Evolutionary conservation across 2,797 vertebrate species (phyloP), one percentile per base, ranked within the genome.

Genomic region (Enteromius afrohamiltoni): DNA sequence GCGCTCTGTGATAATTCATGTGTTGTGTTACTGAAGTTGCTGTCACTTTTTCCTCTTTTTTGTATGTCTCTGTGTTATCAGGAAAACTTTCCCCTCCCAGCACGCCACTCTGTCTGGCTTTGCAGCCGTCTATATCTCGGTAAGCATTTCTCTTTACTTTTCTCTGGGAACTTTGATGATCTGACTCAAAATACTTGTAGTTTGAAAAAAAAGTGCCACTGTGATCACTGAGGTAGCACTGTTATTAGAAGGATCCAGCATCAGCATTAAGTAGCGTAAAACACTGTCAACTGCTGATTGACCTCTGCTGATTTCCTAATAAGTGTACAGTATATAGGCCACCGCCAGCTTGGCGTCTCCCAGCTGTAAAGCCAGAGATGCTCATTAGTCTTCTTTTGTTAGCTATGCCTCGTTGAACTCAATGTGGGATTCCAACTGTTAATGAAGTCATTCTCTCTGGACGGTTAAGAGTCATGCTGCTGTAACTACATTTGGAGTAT

Each of bases 81-180:
- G 98, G 95, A 99, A 99, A 94, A 98, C 97, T 0, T 99, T 99
- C 91, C 98, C 98, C 0, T 99, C 98, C 77, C 97, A 99, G 93
- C 98, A 99, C 31, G 97, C 98, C 67, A 99, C 98, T 0, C 95
- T 99, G 74, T 98, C 98, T 0, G 97, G 98, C 88, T 99, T 99
- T 0, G 97, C 98, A 0, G 98, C 98, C 0, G 96, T 99, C 90
- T 99, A 99, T 0, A 96, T 99, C 78, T 98, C 98, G 84, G 98
- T 99, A 94, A 98, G 98, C 94, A 87, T 86, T 84, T 67, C 47
- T 71, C 6, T 51, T 70, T 40, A 5, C 19, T 65, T 51, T 19
- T 23, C 49, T 77, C 2, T 49, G 31, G 70, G 29, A 37, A 47
- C 65, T 69, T 77, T 67, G 51, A 31, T 19, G 3, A 47, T 69